A percentile compares a stretch with the other conserved stretches of the same genome.
Conservation (phyloP, 2,888 invertebrate genomes). For the Phaedon cochleariae region DNA sequence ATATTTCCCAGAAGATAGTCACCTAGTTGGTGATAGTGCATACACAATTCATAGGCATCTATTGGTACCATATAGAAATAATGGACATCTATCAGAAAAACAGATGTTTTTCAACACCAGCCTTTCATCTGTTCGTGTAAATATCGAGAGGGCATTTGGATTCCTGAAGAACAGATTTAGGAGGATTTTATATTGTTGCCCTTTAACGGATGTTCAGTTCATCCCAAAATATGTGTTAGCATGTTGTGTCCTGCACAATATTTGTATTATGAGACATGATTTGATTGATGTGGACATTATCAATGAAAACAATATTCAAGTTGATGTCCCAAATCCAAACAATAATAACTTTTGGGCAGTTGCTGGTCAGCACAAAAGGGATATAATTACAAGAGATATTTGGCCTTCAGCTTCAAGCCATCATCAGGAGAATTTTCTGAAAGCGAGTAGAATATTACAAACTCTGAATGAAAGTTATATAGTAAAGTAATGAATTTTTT, state of each 20-base stretch:
- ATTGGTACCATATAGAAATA: too few relatives aligned
- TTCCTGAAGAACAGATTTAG: neutral
- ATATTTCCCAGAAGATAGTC: neutral
- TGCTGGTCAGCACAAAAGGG: neutral
- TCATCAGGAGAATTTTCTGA: neutral
- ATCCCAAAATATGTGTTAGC: neutral
- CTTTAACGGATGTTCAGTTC: neutral
- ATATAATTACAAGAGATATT: neutral
- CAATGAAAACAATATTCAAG: neutral
- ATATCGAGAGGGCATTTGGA: neutral
- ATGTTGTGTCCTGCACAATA: conserved; percentile 1
- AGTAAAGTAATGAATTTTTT: too few relatives aligned
- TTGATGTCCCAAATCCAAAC: neutral
- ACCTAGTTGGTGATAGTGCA: neutral
- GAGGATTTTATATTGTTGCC: neutral
- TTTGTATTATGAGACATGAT: neutral
- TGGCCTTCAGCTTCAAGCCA: conserved; percentile 2
- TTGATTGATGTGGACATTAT: neutral
- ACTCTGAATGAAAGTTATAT: too few relatives aligned
- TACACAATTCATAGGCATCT: neutral
- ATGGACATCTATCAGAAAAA: neutral
- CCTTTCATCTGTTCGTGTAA: neutral
- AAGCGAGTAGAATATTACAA: too few relatives aligned
- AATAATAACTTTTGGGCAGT: neutral
- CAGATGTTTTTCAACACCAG: neutral